Percentiles rank a stretch among this genome's conserved stretches.
Conservation (phyloP, 1,140 invertebrate species). For the Hyles euphorbiae region DNA sequence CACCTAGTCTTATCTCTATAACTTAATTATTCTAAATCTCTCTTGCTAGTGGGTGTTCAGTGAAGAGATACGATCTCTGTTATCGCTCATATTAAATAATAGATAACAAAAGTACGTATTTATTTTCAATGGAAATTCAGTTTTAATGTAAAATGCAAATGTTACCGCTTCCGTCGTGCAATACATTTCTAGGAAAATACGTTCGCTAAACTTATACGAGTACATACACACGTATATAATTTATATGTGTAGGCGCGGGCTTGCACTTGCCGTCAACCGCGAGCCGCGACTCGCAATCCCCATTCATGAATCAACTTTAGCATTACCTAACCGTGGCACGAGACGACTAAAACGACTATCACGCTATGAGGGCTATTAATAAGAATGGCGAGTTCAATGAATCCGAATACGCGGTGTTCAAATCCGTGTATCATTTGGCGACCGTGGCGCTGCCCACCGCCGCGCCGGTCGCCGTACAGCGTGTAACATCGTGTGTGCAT, state of each 20-base stretch:
- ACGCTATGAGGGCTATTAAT: constrained; percentile 65
- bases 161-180: constrained; percentile 50
- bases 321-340: constrained; percentile 62
- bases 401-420: constrained; percentile 44
- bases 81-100: background rate
- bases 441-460: background rate
- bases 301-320: constrained; percentile 74
- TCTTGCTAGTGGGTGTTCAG: too few species aligned
- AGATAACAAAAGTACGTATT: background rate
- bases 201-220: constrained; percentile 62
- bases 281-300: constrained; percentile 38
- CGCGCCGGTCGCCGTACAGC: background rate
- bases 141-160: constrained; percentile 27
- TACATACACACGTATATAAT: constrained; percentile 1
- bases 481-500: background rate
- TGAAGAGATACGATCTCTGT: too few species aligned
- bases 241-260: constrained; percentile 27
- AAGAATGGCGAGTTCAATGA: constrained; percentile 67
- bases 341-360: constrained; percentile 65
- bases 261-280: constrained; percentile 31
- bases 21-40: background rate
- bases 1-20: constrained; percentile 1
- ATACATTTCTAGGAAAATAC: constrained; percentile 61
- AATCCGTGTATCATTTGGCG: constrained; percentile 41
- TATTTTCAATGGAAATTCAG: background rate